phyloP scores from a whole-genome alignment of 1,140 invertebrate species.

The Magallana gigas region DNA sequence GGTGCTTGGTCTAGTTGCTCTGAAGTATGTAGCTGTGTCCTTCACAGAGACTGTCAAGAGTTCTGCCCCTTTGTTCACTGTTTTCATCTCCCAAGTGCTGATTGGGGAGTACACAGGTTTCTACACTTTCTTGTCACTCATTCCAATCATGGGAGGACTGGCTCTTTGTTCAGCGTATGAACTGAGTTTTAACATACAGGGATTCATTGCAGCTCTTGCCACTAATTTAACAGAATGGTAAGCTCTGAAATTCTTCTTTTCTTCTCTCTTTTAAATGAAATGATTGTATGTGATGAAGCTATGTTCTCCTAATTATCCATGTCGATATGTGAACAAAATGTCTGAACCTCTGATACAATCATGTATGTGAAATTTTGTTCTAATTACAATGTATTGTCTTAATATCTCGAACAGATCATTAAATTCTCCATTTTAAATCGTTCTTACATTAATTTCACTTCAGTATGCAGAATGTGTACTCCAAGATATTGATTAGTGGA shows the following conservation, averaged over 20 bases:
- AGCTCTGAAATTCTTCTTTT: conserved; percentile 56
- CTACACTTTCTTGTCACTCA: conserved; percentile 88
- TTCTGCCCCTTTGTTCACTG: conserved; percentile 91
- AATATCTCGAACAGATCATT: too few species aligned
- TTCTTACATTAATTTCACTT: background rate
- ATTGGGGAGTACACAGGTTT: conserved; percentile 86
- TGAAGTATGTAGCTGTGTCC: conserved; percentile 91
- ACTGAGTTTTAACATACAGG: conserved; percentile 88
- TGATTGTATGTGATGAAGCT: conserved; percentile 14
- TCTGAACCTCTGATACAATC: conserved; percentile 32
- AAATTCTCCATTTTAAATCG: too few species aligned
- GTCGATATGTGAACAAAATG: conserved; percentile 25
- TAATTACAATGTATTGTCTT: background rate
- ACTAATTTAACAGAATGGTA: conserved; percentile 92
- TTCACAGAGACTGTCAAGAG: conserved; percentile 93
- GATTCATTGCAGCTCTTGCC: conserved; percentile 88
- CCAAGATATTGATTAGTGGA: conserved; percentile 14
- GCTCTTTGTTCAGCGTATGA: conserved; percentile 91
- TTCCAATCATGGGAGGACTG: conserved; percentile 92
- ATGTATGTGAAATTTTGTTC: background rate
- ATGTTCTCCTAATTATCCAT: conserved; percentile 7
- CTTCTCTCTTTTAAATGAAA: background rate
- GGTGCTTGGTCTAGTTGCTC: conserved; percentile 86
- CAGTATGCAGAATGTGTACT: conserved; percentile 29
- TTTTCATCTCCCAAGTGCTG: conserved; percentile 86